phyloP scores from a whole-genome alignment of 2,113 vertebrate genomes.

The Pseudorasbora parva region DNA sequence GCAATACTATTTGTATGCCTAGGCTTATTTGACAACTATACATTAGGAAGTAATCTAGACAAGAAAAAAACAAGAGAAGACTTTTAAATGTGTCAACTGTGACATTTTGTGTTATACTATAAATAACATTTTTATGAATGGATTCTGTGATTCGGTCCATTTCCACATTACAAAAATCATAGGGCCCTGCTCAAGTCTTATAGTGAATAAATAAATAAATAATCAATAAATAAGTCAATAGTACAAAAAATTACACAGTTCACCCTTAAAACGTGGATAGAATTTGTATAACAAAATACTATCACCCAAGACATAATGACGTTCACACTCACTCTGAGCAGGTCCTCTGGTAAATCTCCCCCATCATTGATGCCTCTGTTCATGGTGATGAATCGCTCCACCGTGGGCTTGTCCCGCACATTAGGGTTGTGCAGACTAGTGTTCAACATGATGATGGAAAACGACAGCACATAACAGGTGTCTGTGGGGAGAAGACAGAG shows the following conservation, averaged over 20 bases:
- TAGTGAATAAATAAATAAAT: background rate
- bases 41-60: no score
- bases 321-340: conserved; percentile 79
- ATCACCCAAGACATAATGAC: background rate
- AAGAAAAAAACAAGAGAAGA: no score
- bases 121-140: background rate
- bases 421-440: conserved; percentile 94
- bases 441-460: conserved; percentile 92
- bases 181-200: background rate
- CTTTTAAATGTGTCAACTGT: background rate
- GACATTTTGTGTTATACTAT: background rate
- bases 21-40: no score
- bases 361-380: conserved; percentile 92
- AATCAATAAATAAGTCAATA: no score
- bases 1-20: no score
- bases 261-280: no score
- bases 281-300: no score
- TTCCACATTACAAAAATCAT: background rate
- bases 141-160: background rate
- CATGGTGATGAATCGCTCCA: conserved; percentile 90
- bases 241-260: no score
- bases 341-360: conserved; percentile 88
- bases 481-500: conserved; percentile 69
- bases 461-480: conserved; percentile 90
- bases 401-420: conserved; percentile 86